Evolutionary conservation across 2,113 vertebrate genomes (phyloP).

Genomic region (Stomatorhinus ivindoensis): DNA sequence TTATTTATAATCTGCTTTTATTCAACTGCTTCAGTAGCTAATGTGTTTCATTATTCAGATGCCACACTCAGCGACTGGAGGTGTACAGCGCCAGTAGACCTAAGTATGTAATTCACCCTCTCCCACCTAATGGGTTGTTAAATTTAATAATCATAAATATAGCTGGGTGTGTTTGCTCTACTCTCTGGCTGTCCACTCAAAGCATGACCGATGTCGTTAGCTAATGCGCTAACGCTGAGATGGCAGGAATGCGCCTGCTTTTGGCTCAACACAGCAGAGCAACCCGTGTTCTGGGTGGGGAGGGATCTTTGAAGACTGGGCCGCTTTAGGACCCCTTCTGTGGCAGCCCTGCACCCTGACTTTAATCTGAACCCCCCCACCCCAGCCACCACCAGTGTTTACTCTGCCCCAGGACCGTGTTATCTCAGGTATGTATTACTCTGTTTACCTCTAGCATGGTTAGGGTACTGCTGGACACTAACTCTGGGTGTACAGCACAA

Average conservation of each 20-base stretch:
- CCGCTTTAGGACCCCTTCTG: neutral
- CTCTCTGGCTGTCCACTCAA: neutral
- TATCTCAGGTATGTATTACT: neutral
- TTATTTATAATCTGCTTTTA: neutral
- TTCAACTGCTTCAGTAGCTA: neutral
- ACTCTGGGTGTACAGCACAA: neutral
- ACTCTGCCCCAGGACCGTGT: neutral
- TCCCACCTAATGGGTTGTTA: conserved; percentile 4
- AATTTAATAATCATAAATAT: conserved; percentile 10
- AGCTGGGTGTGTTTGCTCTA: neutral
- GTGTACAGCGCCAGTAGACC: neutral
- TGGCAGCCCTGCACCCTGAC: neutral
- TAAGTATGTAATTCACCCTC: neutral
- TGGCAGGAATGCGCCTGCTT: neutral
- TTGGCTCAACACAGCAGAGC: neutral
- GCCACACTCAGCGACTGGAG: neutral
- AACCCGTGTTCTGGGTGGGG: neutral
- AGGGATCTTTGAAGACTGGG: neutral
- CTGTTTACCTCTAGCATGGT: neutral
- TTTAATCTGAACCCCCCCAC: neutral
- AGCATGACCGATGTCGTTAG: neutral
- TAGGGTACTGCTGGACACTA: neutral
- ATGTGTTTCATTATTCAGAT: neutral
- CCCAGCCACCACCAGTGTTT: neutral
- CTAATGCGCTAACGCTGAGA: neutral